phyloP scores from a whole-genome alignment of 2,888 invertebrate genomes.

The Ochropleura leucogaster region DNA sequence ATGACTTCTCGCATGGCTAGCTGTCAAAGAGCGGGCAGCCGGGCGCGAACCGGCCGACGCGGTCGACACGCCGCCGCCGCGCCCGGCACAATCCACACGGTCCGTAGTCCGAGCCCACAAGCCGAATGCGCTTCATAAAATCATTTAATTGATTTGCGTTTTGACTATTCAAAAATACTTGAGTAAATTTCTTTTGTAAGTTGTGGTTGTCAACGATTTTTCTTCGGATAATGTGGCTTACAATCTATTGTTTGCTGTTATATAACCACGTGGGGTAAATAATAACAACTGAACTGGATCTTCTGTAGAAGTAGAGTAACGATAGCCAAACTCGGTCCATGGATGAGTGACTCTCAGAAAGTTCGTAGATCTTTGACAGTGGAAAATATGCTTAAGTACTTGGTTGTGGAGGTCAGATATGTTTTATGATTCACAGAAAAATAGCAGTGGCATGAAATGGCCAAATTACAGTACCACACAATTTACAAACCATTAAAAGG shows the following conservation, averaged over 20 bases:
- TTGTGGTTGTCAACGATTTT: not conserved
- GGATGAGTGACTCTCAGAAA: not conserved
- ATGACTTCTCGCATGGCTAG: constrained; percentile 89
- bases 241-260: not conserved
- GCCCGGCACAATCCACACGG: constrained; percentile 61
- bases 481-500: too few species aligned
- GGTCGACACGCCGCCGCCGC: constrained; percentile 52
- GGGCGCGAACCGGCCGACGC: constrained; percentile 75
- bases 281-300: not conserved
- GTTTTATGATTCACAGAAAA: not conserved
- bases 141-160: constrained; percentile 50
- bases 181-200: not conserved
- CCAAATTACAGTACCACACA: not conserved
- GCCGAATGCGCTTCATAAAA: constrained; percentile 42
- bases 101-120: constrained; percentile 33
- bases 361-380: not conserved
- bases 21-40: constrained; percentile 86
- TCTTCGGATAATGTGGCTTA: not conserved
- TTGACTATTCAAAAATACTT: constrained; percentile 17
- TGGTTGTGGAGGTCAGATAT: not conserved
- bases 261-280: not conserved
- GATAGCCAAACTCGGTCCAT: not conserved
- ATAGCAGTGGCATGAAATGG: not conserved
- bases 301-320: not conserved
- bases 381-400: not conserved